Base-by-base conservation (phyloP, 1,140 invertebrate species). In the Drosophila pachea region DNA sequence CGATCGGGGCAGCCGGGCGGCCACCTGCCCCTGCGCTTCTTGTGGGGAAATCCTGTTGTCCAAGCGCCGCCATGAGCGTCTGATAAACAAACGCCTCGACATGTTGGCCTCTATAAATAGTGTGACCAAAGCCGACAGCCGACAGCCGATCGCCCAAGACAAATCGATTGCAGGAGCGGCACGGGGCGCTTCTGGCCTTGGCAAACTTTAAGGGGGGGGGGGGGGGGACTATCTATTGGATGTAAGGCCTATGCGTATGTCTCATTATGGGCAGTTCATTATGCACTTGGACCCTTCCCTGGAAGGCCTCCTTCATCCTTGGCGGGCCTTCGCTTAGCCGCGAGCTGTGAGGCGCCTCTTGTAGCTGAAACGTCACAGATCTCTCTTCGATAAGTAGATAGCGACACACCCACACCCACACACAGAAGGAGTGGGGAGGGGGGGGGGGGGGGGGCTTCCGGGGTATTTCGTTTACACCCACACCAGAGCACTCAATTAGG, bases 21-120 rank as follows among this genome's bases (percentile, higher is more conserved):
- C 42, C 45, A 63, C 61, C 61, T 53, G 48, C 78, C 68, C 63
- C 35, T 79, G 68, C 60, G 70, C 76, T 84, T 84, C 81, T 86
- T 81, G 76, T 86, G 81, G 81, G 81, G 81, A 86, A 84, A 84
- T 84, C 81, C 81, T 84, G 79, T 86, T 76, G 66, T 64, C 68
- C 79, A 73, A 32, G 56, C 78, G 73, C 68, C 43, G 43, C 69
- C 68, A 73, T 56, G 71, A 73, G 16, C 29, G 59, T 56, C 42
- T 60, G 33, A 65, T 40, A 12, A 22, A 49, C 40, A 49, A 47
- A 53, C 35, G 31, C 22, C 54, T 68, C 64, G 65, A 50, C 70
- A 68, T 60, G 52, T 61, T 75, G 52, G 8, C 7, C 14, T 65
- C 76, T 79, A 63, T 68, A 83, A 86, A 83, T 83, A 83, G 81